Evolutionary conservation across 2,888 invertebrate genomes (phyloP), one percentile per base, ranked within the genome.

Genomic region (Leucophenga maculata): DNA sequence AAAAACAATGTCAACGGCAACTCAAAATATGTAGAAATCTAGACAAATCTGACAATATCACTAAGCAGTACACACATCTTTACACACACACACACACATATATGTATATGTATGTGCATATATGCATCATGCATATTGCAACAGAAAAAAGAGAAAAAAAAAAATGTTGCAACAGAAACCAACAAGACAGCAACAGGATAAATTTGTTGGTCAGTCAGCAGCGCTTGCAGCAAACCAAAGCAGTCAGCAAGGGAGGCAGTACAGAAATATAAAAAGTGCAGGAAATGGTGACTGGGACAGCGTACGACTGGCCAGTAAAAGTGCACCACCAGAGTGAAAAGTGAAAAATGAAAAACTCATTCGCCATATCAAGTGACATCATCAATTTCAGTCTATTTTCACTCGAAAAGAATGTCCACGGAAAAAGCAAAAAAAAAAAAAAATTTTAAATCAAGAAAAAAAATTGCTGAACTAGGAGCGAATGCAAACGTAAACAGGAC

Each of bases 351-450:
- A 81, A 81, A 82, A 84, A 78, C 83, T 80, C 84, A 82, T 80
- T 82, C 80, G 79, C 78, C 80, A 76, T 83, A 84, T 84, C 83
- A 84, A 84, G 83, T 84, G 84, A 82, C 84, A 84, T 84, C 83
- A 84, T 84, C 84, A 84, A 84, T 85, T 82, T 83, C 82, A 82
- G 82, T 85, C 82, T 79, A 84, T 82, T 84, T 84, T 82, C 71
- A 64, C 62, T 48, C 46, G 54, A 65, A 46, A 20, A 48, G 65
- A 57, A 75, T 71, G 32, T 32, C 73, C 67, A 74, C 72, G 72
- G 48, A 69, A 26, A 13, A 65, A 59, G 57, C 69, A 16, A 64
- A 64, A 69, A 48, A 57, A 20, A 69, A 67, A 55, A 26, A 73
- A 70, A 67, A 44, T 50, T n/a, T n/a, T n/a, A n/a, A n/a, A 20